phyloP scores from a whole-genome alignment of 1,140 invertebrate genomes.

The Caenorhabditis brenneri region DNA sequence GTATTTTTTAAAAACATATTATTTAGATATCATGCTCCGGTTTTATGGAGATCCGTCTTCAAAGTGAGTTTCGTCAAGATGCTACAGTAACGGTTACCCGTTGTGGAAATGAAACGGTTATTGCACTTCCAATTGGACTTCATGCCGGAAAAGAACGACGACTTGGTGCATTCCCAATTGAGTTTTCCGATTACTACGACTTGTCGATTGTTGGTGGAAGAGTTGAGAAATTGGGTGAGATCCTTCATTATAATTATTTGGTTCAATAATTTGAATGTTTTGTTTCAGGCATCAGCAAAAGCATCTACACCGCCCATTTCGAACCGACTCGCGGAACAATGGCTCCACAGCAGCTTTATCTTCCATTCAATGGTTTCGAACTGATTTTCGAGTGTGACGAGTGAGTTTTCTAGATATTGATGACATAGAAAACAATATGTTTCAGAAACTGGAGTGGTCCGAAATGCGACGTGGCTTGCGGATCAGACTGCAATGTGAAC shows the following conservation, averaged over 20 bases:
- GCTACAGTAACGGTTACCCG: neutral
- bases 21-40: neutral
- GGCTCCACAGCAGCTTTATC: neutral
- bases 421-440: neutral
- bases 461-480: neutral
- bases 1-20: neutral
- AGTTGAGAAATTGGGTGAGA: neutral
- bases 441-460: neutral
- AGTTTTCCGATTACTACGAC: neutral
- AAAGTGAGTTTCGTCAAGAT: neutral
- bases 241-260: neutral
- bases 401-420: neutral
- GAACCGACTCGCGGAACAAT: neutral
- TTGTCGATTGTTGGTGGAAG: neutral
- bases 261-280: neutral
- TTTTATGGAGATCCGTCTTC: neutral
- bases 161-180: neutral
- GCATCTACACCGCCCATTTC: neutral
- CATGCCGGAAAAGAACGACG: neutral
- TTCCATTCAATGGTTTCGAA: neutral
- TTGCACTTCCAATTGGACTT: neutral
- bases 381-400: neutral
- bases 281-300: neutral
- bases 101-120: neutral
- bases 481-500: neutral